Base-by-base conservation (phyloP, 2,888 invertebrate genomes). In the Argyra leucocephala region DNA sequence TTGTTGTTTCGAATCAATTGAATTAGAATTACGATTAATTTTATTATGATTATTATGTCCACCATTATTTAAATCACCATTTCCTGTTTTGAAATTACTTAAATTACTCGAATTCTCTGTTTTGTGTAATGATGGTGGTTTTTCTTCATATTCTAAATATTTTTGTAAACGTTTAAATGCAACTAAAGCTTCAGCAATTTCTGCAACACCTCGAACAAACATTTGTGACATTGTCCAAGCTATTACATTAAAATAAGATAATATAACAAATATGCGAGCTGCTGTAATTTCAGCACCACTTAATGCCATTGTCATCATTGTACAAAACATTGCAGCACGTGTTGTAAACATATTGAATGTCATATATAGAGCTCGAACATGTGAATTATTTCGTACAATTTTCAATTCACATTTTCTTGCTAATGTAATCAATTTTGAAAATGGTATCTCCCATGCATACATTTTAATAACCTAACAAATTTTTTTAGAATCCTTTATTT, bases 371-470 rank as follows among this genome's bases (percentile, higher is more conserved):
- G 85, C 87, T 66, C 89, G 81, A 15, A 88, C 81, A 68, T 86
- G 84, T 0, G 86, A 85, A 1, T 85, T 85, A 60, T 84, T 84
- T 23, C 79, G 82, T 0, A 89, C 83, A 69, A 87, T 82, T 68
- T 79, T 81, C 63, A 85, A 61, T 71, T 84, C 87, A 72, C 83
- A 86, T 82, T 82, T 83, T 73, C 93, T 81, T 4, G 90, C 87
- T 26, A 83, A 73, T 12, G 84, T 84, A 3, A 94, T 87, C 22
- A 92, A 82, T 70, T 87, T 83, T 62, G 88, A 87, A 74, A 94
- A 93, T 0, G 92, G 89, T 71, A 86, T 87, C 76, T 95, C 94
- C 89, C 94, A 95, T 1, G 92, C 90, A 75, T 93, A 94, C 91
- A 94, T 93, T 82, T 95, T 95, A 70, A 95, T 90, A 2, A 93